Base-by-base conservation (phyloP, 2,113 vertebrate species). In the Alouatta palliata region DNA sequence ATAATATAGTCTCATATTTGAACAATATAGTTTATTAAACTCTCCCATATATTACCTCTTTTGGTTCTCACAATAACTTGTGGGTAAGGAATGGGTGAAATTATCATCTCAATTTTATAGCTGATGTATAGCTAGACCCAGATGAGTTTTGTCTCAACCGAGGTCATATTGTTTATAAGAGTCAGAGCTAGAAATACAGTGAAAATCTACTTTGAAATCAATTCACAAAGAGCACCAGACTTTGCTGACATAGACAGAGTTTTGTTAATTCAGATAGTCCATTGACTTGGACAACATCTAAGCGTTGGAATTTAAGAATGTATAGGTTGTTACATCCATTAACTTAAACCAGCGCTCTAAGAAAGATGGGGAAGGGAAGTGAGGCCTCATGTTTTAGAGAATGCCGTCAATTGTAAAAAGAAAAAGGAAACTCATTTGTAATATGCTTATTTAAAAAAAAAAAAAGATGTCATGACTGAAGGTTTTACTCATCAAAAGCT, bases 281-380 rank as follows among this genome's bases (percentile, higher is more conserved):
- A 32, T 73, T 64, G 56, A 71, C 70, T 75, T 91, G 71, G 17
- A 87, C 32, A 77, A 45, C 64, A 37, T 93, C 45, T 80, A 75
- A 96, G 77, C 58, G 13, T 23, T 92, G 68, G 23, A 70, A 37
- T 12, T 84, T 87, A 94, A 95, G 71, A 64, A 87, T 71, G 64
- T 87, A 6, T 2, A 52, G 47, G 19, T 71, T 54, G 19, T 92
- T 61, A 84, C 4, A 83, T 84, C 16, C 30, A n/a, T n/a, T 93
- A 88, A 30, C 52, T 45, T 90, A 77, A 13, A 92, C 8, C 14
- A 54, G 9, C n/a, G 2, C 40, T 66, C 16, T 25, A 14, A 56
- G 32, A 71, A 76, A 8, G 20, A 71, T 77, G 8, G n/a, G 35
- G 47, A 91, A 82, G 5, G 7, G 16, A 49, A 25, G 2, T 1